Base-by-base conservation (phyloP, 2,888 invertebrate species). In the Dyspetes luteomarginatus region DNA sequence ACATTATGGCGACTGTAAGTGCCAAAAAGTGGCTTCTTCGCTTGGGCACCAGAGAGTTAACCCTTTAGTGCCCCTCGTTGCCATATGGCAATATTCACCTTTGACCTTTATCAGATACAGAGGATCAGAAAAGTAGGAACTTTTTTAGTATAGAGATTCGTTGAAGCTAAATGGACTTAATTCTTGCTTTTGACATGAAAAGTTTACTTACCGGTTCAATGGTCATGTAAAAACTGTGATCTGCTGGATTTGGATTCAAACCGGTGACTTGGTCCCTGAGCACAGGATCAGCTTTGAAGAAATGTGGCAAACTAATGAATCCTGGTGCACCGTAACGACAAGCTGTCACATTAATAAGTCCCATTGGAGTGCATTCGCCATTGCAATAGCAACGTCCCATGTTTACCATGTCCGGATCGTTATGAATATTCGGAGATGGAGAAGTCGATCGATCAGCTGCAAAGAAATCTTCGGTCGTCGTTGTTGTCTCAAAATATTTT, bases 271-370 rank as follows among this genome's bases (percentile, higher is more conserved):
- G 93, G 12, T 95, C 92, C 9, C 93, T 84, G 81, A 96, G 95
- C 80, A 92, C 93, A 0, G 95, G 94, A 92, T 97, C 97, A 0
- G 94, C 97, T 85, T 95, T 94, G 88, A 95, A 93, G 92, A 97
- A 98, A 92, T 98, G 97, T 0, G 98, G 98, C 85, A 96, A 94
- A 0, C 97, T 96, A 84, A 97, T 94, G 89, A 96, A 97, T 0
- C 96, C 95, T 0, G 98, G 98, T 0, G 97, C 96, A 4, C 96
- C 97, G 88, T 93, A 96, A 68, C 96, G 94, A 85, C 97, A 97
- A 0, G 95, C 93, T 0, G 96, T 96, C n/a, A 96, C 94, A 91
- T 97, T 96, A 91, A 97, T 93, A 28, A 95, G 93, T 0, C 97
- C 97, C 0, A 94, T 94, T 80, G 96, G 96, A 15, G 93, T 93